Evolutionary conservation across 2,113 vertebrate genomes (phyloP).

Genomic region (Sigmodon hispidus): DNA sequence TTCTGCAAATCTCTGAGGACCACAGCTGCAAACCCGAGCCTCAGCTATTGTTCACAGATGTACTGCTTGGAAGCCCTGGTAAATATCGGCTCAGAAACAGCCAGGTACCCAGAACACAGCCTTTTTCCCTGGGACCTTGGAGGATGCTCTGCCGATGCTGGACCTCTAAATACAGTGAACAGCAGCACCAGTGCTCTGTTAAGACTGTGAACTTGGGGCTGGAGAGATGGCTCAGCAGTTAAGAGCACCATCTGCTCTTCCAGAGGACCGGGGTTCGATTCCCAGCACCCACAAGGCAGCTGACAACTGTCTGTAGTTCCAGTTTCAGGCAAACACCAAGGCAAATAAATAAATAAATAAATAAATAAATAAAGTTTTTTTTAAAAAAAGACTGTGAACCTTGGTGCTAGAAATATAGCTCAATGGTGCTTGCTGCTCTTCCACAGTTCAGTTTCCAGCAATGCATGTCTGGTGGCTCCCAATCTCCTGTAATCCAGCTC

Average conservation of each 20-base stretch:
- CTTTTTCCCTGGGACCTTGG: not conserved
- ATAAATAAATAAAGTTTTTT: too few relatives aligned
- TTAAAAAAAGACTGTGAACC: not conserved
- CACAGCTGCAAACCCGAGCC: not conserved
- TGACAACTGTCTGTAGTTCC: too few relatives aligned
- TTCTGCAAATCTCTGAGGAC: not conserved
- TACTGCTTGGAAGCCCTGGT: fast-evolving
- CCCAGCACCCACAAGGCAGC: too few relatives aligned
- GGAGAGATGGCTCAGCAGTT: not conserved
- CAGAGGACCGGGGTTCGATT: too few relatives aligned
- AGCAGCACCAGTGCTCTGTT: not conserved
- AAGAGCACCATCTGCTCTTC: too few relatives aligned
- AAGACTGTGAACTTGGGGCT: not conserved
- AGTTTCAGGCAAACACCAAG: too few relatives aligned
- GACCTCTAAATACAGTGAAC: not conserved
- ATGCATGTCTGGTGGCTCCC: not conserved
- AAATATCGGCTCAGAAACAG: not conserved
- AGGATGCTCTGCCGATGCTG: not conserved
- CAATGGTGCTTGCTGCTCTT: too few relatives aligned
- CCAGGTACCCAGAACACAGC: fast-evolving
- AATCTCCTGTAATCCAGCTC: not conserved
- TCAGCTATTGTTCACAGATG: not conserved
- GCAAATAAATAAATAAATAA: too few relatives aligned
- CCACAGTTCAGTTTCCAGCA: not conserved
- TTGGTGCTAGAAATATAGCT: not conserved